Evolutionary conservation across 2,113 vertebrate species (phyloP).

Genomic region (Naja naja): DNA sequence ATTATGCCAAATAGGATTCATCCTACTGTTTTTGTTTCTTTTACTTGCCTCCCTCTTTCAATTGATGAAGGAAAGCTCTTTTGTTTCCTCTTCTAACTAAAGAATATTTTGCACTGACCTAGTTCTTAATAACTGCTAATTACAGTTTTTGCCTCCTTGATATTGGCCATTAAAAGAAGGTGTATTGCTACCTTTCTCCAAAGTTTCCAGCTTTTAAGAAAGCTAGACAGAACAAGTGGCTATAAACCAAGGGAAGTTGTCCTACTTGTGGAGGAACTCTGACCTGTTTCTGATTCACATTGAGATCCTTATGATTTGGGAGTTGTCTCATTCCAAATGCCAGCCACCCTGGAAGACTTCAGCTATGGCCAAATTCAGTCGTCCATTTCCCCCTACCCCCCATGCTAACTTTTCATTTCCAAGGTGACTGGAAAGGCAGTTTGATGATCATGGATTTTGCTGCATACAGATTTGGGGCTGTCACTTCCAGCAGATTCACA

Average conservation of each 20-base stretch:
- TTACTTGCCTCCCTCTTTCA: neutral
- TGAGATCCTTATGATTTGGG: neutral
- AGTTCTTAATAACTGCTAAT: neutral
- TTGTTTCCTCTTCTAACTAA: neutral
- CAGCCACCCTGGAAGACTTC: neutral
- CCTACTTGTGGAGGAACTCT: no score
- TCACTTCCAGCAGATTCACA: neutral
- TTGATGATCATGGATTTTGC: neutral
- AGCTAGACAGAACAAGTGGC: neutral
- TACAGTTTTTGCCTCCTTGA: neutral
- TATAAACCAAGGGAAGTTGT: neutral
- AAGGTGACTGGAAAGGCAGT: neutral
- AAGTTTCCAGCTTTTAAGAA: neutral
- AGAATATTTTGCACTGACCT: neutral
- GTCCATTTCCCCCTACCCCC: neutral
- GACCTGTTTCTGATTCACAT: neutral
- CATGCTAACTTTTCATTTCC: neutral
- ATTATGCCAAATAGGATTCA: neutral
- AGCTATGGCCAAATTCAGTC: neutral
- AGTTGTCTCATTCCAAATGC: neutral
- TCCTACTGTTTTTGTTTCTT: neutral
- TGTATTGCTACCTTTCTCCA: neutral
- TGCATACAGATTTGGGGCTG: neutral
- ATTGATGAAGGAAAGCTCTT: neutral
- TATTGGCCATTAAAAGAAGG: neutral